Evolutionary conservation across 2,797 vertebrate genomes (phyloP).

Genomic region (Fringilla coelebs): DNA sequence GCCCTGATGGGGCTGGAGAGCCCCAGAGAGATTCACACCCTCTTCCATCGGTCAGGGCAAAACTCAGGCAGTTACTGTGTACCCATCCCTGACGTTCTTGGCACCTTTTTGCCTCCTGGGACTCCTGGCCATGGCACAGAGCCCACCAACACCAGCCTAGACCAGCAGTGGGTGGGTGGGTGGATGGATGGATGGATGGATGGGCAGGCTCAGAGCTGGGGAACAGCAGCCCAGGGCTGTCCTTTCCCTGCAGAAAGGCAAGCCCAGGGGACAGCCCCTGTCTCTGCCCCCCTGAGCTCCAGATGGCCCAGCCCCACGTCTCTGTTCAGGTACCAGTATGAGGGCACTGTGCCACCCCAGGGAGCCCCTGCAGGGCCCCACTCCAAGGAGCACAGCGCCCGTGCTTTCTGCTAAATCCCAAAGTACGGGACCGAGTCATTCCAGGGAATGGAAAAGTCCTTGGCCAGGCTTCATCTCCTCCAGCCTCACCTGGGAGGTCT

Average conservation of each 20-base stretch:
- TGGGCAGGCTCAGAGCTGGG: neutral
- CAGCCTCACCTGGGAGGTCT: neutral
- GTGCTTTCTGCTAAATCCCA: neutral
- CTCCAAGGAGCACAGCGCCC: fast-evolving
- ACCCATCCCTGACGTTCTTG: neutral
- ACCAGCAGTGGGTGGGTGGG: fast-evolving
- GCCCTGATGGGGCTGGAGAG: neutral
- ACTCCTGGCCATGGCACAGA: neutral
- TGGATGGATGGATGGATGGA: neutral
- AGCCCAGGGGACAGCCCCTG: neutral
- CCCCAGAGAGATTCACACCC: neutral
- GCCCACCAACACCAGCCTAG: neutral
- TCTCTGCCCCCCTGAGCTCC: fast-evolving
- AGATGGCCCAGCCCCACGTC: fast-evolving
- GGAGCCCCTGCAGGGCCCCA: neutral
- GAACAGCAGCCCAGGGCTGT: neutral
- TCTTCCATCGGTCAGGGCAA: fast-evolving
- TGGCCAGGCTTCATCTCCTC: neutral
- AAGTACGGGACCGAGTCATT: fast-evolving
- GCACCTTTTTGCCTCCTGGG: neutral
- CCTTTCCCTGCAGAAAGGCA: fast-evolving
- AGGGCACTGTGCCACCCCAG: fast-evolving
- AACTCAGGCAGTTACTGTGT: fast-evolving
- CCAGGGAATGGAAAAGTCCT: too few relatives aligned
- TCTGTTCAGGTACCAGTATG: neutral